Percentiles rank a stretch among this genome's conserved stretches.
Conservation (phyloP, 2,888 invertebrate genomes). For the Saturnia japonica region DNA sequence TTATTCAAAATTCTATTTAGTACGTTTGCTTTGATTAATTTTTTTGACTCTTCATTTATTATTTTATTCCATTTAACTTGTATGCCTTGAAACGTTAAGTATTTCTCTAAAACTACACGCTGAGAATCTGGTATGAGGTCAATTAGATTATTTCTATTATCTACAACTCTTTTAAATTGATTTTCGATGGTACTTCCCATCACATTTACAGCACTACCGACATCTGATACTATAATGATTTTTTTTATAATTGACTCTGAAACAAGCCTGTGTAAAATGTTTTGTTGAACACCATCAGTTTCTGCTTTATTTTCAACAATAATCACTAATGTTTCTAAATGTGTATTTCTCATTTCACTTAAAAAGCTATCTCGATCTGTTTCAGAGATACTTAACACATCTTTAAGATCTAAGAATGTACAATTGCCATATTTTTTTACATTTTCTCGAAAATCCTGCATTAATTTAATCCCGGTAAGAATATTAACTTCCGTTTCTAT, state of each 20-base stretch:
- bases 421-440: not conserved
- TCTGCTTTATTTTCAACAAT: not conserved
- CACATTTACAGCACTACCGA: not conserved
- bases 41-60: conserved; percentile 5
- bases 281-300: not conserved
- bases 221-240: not conserved
- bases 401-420: conserved; percentile 7
- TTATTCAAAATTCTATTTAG: conserved; percentile 23
- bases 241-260: not conserved
- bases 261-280: not conserved
- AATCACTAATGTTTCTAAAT: not conserved
- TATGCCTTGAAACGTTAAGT: conserved; percentile 14
- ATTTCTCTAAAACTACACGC: conserved; percentile 9
- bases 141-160: not conserved
- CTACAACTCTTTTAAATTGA: not conserved
- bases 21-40: conserved; percentile 10
- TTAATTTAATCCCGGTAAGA: conserved; percentile 1
- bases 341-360: not conserved
- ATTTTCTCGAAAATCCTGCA: not conserved
- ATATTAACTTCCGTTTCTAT: conserved; percentile 11
- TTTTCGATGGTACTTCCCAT: not conserved
- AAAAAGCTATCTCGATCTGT: not conserved
- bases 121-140: conserved; percentile 10
- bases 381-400: not conserved
- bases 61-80: conserved; percentile 3